phyloP scores from a whole-genome alignment of 2,888 invertebrate species.

The Nezara viridula region DNA sequence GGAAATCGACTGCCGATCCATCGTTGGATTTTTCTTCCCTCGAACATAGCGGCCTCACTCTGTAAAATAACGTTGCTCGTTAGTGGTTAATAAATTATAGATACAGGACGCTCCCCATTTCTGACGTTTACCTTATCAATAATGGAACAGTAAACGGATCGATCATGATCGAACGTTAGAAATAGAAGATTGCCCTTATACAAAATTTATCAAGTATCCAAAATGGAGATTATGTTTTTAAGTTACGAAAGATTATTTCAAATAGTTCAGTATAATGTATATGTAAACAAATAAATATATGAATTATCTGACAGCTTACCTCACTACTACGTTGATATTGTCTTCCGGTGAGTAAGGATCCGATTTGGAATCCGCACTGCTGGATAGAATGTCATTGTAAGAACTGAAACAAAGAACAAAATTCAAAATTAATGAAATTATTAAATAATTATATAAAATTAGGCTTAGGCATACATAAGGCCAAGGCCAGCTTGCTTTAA shows the following conservation, averaged over 20 bases:
- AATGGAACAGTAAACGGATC: constrained; percentile 4
- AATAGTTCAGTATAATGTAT: too few relatives aligned
- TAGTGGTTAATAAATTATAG: not conserved
- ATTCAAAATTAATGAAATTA: too few relatives aligned
- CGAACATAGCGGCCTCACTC: constrained; percentile 85
- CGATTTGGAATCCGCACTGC: constrained; percentile 64
- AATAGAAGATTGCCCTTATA: constrained; percentile 16
- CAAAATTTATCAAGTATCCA: not conserved
- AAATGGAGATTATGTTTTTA: not conserved
- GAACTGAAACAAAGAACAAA: constrained; percentile 62
- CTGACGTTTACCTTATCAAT: constrained; percentile 2
- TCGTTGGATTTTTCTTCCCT: constrained; percentile 81
- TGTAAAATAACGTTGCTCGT: constrained; percentile 68
- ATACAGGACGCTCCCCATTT: not conserved
- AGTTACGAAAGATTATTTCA: not conserved
- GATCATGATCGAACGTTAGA: not conserved
- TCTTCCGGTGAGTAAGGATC: constrained; percentile 73
- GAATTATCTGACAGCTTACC: constrained; percentile 72
- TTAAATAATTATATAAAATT: too few relatives aligned
- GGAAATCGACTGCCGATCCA: constrained; percentile 82
- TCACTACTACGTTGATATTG: constrained; percentile 90
- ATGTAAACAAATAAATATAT: too few relatives aligned
- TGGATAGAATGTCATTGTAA: constrained; percentile 63
- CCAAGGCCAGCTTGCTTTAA: too few relatives aligned
- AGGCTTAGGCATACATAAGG: too few relatives aligned